Evolutionary conservation across 2,888 invertebrate species (phyloP), one percentile per base, ranked within the genome.

Genomic region (Craniophora ligustri): DNA sequence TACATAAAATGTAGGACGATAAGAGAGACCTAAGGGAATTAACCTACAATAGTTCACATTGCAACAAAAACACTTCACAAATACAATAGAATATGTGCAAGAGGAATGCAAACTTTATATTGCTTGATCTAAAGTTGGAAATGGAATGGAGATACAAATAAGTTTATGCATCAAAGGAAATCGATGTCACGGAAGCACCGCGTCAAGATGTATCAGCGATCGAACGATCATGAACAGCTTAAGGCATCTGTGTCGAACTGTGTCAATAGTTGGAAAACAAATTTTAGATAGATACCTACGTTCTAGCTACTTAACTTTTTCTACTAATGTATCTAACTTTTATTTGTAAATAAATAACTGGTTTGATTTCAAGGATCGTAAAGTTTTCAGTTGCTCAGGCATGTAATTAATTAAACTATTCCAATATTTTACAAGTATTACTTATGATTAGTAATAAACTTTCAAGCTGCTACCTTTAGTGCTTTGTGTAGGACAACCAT

Each of bases 51-150:
- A 66, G 67, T 66, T 53, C 64, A 61, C 57, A 46, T 58, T 60
- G 60, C 58, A 59, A 63, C 66, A 72, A 69, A 72, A 72, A 68
- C 68, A 62, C 60, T 66, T 63, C 54, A 63, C 65, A 58, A 62
- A 54, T 42, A 57, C 63, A 66, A 67, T 63, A 14, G 15, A 15
- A 8, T 1, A 13, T 6, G 2, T 8, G 31, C n/a, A 15, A 50
- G 4, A 41, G 3, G 11, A 66, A 55, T 35, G 32, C 2, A 31
- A 14, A 46, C 56, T 41, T 50, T 65, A 51, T 23, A 5, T 0
- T 1, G 2, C 6, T 5, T 0, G 0, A 0, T 0, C 11, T 46
- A 45, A 26, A 40, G 72, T 35, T 42, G 15, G 36, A 28, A 51
- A 40, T 63, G 2, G 5, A 42, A 49, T 38, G 44, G 21, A 32